These are phyloP conservation scores for Neodiprion pinetum DNA, from an alignment of 1,140 invertebrate genomes.

Conservation along the genomic window DNA sequence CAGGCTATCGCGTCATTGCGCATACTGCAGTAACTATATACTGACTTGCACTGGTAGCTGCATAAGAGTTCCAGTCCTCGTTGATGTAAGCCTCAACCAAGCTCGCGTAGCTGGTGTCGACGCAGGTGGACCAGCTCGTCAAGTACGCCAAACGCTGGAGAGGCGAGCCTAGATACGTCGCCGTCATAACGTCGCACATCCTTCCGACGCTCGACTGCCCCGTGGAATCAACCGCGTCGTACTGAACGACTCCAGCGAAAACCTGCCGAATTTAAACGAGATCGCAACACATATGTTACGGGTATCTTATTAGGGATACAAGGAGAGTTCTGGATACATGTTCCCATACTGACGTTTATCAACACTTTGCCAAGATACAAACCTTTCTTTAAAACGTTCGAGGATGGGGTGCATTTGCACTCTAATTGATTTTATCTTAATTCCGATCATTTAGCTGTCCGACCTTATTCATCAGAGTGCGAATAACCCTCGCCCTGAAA, in stretches of 20 bases:
- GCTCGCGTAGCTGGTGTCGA: conserved; percentile 30
- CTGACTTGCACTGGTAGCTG: conserved; percentile 20
- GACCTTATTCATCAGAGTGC: no score
- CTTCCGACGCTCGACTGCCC: conserved; percentile 63
- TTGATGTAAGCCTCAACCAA: conserved; percentile 23
- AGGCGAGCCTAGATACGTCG: conserved; percentile 35
- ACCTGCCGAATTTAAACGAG: conserved; percentile 21
- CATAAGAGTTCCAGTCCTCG: conserved; percentile 21
- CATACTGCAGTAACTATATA: not conserved
- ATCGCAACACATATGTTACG: no score
- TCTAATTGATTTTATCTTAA: no score
- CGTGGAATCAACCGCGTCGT: conserved; percentile 65
- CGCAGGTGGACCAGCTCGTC: not conserved
- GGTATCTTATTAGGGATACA: no score
- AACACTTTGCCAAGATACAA: no score
- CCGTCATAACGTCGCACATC: conserved; percentile 64
- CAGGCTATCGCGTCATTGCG: not conserved
- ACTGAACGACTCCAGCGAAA: conserved; percentile 65
- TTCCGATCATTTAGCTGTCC: no score
- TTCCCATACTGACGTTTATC: no score
- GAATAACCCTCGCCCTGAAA: no score
- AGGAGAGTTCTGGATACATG: no score
- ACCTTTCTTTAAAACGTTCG: no score
- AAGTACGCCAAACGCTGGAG: conserved; percentile 38
- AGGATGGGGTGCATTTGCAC: no score